These are phyloP conservation scores for Poecilobothrus nobilitatus DNA, from an alignment of 2,888 invertebrate species.

Conservation along the genomic window DNA sequence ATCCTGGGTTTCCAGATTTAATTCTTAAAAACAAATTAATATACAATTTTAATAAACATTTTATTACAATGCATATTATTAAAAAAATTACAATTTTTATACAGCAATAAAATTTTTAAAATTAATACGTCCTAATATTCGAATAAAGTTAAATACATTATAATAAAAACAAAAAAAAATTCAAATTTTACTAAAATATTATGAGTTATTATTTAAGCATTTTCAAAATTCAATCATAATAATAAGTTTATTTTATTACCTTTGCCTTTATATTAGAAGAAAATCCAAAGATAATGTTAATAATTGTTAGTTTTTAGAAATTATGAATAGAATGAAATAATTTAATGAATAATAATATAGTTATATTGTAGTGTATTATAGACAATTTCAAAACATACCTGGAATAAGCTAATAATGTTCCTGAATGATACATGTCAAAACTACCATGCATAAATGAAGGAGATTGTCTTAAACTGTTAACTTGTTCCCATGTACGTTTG, in stretches of 20 bases:
- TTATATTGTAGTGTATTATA: not conserved
- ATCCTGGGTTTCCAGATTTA: slow-evolving; percentile 66
- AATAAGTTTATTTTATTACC: slow-evolving; percentile 13
- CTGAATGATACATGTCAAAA: slow-evolving; percentile 39
- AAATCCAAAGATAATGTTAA: not conserved
- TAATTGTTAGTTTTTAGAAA: slow-evolving; percentile 6
- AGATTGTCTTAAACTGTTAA: slow-evolving; percentile 46
- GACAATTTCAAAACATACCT: slow-evolving; percentile 48
- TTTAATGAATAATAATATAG: slow-evolving; percentile 11
- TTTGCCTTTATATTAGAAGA: slow-evolving; percentile 10
- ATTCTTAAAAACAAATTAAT: no score
- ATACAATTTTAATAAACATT: slow-evolving; percentile 12
- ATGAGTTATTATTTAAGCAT: not conserved
- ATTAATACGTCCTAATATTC: no score
- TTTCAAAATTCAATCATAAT: not conserved
- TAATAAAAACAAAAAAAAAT: no score
- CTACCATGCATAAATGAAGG: slow-evolving; percentile 59
- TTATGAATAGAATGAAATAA: slow-evolving; percentile 15
- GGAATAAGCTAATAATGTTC: slow-evolving; percentile 56
- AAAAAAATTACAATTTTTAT: no score
- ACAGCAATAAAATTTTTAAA: slow-evolving; percentile 8
- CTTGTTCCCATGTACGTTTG: slow-evolving; percentile 27
- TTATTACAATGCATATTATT: no score
- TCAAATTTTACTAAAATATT: no score
- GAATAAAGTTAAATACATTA: slow-evolving; percentile 5